Conservation (phyloP, 1,140 invertebrate genomes). For the Pteromalus puparum region DNA sequence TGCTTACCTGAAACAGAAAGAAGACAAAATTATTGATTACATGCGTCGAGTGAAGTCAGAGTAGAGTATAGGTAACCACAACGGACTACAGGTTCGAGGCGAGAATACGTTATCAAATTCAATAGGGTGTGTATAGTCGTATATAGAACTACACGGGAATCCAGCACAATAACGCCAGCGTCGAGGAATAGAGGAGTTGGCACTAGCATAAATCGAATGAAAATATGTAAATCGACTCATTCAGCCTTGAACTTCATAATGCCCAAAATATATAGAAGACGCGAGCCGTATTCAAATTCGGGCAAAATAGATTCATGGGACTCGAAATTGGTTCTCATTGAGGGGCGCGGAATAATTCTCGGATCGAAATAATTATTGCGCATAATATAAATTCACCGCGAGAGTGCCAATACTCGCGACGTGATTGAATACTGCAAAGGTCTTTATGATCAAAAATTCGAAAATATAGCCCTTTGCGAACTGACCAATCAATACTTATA, state of each 20-base stretch:
- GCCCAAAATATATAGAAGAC: not conserved
- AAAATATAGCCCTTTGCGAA: no score
- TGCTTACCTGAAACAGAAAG: not conserved
- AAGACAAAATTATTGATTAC: not conserved
- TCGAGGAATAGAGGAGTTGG: no score
- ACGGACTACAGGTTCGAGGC: not conserved
- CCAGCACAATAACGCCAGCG: not conserved
- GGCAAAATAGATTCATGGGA: not conserved
- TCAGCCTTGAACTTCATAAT: not conserved
- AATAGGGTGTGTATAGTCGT: not conserved
- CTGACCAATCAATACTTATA: no score
- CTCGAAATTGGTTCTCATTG: not conserved
- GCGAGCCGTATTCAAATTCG: not conserved
- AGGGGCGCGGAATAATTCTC: not conserved
- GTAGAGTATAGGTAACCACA: no score
- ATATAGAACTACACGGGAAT: not conserved
- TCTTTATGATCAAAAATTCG: no score
- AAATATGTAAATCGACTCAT: slow-evolving; percentile 1
- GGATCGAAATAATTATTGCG: not conserved
- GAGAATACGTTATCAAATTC: not conserved
- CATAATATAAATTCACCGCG: not conserved
- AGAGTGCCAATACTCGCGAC: not conserved
- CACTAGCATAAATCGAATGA: not conserved
- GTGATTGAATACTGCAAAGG: not conserved
- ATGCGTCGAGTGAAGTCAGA: not conserved